phyloP scores from a whole-genome alignment of 2,113 vertebrate genomes.

The Cryptomyrus ogoouensis region DNA sequence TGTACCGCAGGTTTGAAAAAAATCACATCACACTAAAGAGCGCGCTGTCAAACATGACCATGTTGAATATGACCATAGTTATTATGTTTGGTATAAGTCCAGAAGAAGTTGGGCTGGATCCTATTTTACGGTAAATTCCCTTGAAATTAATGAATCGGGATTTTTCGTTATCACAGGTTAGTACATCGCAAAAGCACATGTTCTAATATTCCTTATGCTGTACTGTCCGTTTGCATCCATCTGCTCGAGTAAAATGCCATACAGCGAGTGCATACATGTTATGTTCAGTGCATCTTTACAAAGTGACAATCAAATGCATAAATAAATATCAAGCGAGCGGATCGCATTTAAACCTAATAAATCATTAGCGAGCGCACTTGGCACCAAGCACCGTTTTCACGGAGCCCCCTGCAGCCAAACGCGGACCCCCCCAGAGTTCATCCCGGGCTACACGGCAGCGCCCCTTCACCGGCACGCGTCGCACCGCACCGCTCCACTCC shows the following conservation, averaged over 20 bases:
- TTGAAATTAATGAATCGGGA: neutral
- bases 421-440: neutral
- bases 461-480: neutral
- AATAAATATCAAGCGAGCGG: neutral
- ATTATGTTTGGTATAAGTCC: neutral
- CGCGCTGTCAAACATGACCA: neutral
- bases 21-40: neutral
- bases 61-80: neutral
- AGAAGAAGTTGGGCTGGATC: neutral
- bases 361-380: neutral
- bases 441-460: neutral
- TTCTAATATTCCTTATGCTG: neutral
- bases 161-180: neutral
- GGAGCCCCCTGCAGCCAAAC: conserved; percentile 11
- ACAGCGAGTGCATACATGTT: neutral
- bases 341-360: neutral
- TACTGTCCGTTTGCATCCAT: neutral
- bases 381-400: neutral
- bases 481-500: neutral
- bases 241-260: neutral
- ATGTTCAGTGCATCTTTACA: neutral
- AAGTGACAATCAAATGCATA: neutral
- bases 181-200: neutral
- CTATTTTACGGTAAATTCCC: neutral
- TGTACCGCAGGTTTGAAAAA: neutral